phyloP scores from a whole-genome alignment of 1,140 invertebrate species.

The Asobara japonica region DNA sequence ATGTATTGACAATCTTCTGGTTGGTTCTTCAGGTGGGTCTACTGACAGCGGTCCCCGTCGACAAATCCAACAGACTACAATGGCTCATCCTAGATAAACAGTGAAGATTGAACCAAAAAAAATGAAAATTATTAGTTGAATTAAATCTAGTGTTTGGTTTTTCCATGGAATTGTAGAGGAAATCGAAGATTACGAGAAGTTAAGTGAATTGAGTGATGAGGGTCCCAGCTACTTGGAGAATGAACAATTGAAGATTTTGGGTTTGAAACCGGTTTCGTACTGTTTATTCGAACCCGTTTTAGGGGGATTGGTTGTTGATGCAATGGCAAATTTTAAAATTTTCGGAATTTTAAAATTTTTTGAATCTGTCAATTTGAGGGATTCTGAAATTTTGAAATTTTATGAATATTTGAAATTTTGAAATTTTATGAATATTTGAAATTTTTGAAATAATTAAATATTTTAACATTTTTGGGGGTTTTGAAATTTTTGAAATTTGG shows the following conservation, averaged over 20 bases:
- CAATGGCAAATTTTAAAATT: no score
- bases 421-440: no score
- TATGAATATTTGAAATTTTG: no score
- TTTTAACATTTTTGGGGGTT: no score
- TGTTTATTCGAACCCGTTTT: not conserved
- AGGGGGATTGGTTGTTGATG: not conserved
- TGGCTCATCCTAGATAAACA: constrained; percentile 49
- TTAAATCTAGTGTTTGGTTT: constrained; percentile 12
- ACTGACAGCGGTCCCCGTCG: constrained; percentile 77
- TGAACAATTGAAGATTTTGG: not conserved
- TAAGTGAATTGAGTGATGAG: not conserved
- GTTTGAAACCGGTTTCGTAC: not conserved
- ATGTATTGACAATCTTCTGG: no score
- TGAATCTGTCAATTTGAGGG: no score
- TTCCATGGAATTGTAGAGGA: not conserved
- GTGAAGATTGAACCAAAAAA: constrained; percentile 21
- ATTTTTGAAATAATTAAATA: no score
- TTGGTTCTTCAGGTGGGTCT: no score
- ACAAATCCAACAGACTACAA: constrained; percentile 58
- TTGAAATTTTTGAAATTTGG: no score
- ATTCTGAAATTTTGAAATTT: no score
- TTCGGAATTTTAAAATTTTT: no score
- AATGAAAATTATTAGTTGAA: constrained; percentile 21
- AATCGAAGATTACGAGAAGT: not conserved
- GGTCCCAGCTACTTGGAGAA: not conserved